Evolutionary conservation across 2,888 invertebrate species (phyloP).

Genomic region (Anoplius nigerrimus): DNA sequence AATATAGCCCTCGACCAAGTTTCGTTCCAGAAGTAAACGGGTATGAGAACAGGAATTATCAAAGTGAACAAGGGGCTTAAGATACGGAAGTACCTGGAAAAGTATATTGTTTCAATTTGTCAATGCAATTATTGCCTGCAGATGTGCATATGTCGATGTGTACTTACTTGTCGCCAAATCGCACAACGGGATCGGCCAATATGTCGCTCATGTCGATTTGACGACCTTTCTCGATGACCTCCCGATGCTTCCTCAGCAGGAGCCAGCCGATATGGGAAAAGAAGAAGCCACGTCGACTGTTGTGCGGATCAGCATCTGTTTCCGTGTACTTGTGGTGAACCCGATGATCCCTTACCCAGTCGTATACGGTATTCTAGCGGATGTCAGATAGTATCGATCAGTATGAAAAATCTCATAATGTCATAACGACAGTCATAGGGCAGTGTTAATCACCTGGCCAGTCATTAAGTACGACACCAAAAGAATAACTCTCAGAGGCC

Average conservation of each 20-base stretch:
- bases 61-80: constrained; percentile 78
- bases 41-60: constrained; percentile 78
- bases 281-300: constrained; percentile 89
- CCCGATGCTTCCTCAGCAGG: constrained; percentile 91
- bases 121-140: neutral
- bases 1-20: constrained; percentile 74
- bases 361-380: constrained; percentile 80
- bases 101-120: too few species aligned
- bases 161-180: constrained; percentile 84
- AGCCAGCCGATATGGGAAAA: constrained; percentile 97
- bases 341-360: constrained; percentile 87
- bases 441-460: constrained; percentile 78
- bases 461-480: constrained; percentile 80
- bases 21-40: constrained; percentile 79
- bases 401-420: neutral
- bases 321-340: constrained; percentile 84
- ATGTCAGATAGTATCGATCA: neutral
- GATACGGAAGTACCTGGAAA: constrained; percentile 75
- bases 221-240: constrained; percentile 84
- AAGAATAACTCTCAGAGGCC: constrained; percentile 79
- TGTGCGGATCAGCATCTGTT: constrained; percentile 89
- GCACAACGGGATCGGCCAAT: constrained; percentile 83
- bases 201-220: constrained; percentile 91
- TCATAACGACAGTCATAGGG: neutral
- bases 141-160: neutral